Conservation (phyloP, 2,888 invertebrate species). For the Argynnis bischoffii region DNA sequence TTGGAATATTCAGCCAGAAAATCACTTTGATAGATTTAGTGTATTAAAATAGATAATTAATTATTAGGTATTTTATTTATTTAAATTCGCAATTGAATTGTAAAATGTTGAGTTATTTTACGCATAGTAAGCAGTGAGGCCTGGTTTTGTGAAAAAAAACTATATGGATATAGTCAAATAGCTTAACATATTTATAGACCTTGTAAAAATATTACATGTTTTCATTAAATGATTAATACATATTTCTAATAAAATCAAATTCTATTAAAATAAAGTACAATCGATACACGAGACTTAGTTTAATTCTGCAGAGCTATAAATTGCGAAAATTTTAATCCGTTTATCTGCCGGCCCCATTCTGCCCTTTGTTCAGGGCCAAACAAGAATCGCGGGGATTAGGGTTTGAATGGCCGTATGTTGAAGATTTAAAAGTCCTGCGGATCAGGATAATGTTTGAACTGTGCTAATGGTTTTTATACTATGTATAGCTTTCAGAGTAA, state of each 20-base stretch:
- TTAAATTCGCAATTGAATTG: too few species aligned
- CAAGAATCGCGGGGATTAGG: constrained; percentile 51
- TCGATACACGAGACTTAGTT: constrained; percentile 16
- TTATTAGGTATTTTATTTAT: too few species aligned
- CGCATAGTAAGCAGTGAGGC: too few species aligned
- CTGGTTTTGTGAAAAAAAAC: too few species aligned
- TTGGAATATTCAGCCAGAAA: not conserved
- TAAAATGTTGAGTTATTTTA: too few species aligned
- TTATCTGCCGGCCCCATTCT: constrained; percentile 65
- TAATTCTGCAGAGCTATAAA: constrained; percentile 31
- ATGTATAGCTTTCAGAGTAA: constrained; percentile 3
- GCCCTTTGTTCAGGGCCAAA: constrained; percentile 53
- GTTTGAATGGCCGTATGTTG: constrained; percentile 54
- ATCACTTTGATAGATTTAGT: too few species aligned
- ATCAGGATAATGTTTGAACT: constrained; percentile 34
- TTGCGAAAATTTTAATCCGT: constrained; percentile 56
- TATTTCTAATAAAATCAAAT: not conserved
- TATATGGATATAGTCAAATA: not conserved
- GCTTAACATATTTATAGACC: too few species aligned
- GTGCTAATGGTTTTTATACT: constrained; percentile 30
- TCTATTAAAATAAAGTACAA: constrained; percentile 1
- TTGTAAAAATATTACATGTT: too few species aligned
- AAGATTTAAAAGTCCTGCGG: constrained; percentile 33
- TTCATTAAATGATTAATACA: too few species aligned
- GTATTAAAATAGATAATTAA: too few species aligned